Evolutionary conservation across 2,888 invertebrate species (phyloP).

Genomic region (Strigamia maritima): DNA sequence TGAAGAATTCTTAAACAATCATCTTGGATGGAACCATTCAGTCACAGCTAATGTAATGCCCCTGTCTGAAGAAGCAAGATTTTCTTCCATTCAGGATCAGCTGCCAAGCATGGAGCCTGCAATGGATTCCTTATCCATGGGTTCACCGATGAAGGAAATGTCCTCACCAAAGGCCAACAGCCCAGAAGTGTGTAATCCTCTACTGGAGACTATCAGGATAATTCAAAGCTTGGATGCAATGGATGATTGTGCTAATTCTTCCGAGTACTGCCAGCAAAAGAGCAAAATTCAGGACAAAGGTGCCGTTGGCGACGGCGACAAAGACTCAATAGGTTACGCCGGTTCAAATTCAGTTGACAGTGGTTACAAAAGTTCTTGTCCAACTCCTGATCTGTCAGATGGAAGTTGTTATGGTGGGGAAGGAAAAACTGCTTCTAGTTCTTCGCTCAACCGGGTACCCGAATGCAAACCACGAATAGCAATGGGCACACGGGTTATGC

Average conservation of each 20-base stretch:
- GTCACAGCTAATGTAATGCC: neutral
- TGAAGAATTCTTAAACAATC: conserved; percentile 49
- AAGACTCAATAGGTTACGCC: conserved; percentile 49
- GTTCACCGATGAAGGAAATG: conserved; percentile 9
- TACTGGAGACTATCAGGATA: conserved; percentile 51
- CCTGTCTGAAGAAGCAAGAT: neutral
- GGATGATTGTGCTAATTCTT: conserved; percentile 45
- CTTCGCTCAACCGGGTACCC: conserved; percentile 36
- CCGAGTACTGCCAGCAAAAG: conserved; percentile 43
- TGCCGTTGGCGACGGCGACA: conserved; percentile 45
- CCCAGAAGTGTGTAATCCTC: conserved; percentile 46
- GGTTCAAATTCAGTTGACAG: conserved; percentile 51
- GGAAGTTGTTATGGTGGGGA: conserved; percentile 46
- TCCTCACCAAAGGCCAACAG: neutral
- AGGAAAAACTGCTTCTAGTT: conserved; percentile 42
- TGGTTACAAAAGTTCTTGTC: conserved; percentile 51
- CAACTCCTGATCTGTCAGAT: conserved; percentile 50
- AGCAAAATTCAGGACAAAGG: neutral
- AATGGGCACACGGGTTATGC: conserved; percentile 50
- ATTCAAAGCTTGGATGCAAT: conserved; percentile 48
- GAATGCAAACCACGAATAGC: conserved; percentile 48
- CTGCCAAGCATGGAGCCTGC: neutral
- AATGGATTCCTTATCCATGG: neutral
- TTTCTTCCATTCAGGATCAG: neutral
- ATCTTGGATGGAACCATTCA: conserved; percentile 41